phyloP scores from a whole-genome alignment of 2,797 vertebrate genomes.

The Coluber constrictor region DNA sequence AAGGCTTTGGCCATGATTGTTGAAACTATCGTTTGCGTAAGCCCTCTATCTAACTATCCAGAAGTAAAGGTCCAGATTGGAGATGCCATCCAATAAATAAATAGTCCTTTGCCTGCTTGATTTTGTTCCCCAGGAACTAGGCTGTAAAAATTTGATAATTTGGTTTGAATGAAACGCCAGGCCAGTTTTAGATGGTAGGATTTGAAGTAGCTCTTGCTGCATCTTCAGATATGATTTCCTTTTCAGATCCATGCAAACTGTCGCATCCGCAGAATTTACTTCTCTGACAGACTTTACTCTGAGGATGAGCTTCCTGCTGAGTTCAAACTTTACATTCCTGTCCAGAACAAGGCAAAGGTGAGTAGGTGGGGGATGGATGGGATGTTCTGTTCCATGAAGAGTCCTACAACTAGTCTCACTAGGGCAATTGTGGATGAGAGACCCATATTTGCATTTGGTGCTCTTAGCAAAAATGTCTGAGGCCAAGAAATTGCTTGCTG shows the following conservation, averaged over 20 bases:
- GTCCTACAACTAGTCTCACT: not conserved
- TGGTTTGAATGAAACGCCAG: not conserved
- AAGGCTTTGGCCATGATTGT: not conserved
- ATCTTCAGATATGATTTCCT: slow-evolving; percentile 2
- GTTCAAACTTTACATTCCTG: slow-evolving; percentile 94
- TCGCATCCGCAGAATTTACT: slow-evolving; percentile 94
- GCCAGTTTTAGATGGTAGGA: not conserved
- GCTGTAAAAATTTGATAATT: not conserved
- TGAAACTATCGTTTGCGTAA: not conserved
- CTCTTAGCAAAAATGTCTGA: not conserved
- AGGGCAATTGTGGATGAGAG: not conserved
- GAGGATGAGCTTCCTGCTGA: slow-evolving; percentile 97
- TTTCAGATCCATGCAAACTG: slow-evolving; percentile 95
- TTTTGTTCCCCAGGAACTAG: not conserved
- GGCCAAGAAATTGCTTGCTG: not conserved
- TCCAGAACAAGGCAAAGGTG: slow-evolving; percentile 96
- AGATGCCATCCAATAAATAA: not conserved
- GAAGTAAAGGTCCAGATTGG: not conserved
- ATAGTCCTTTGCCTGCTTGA: not conserved
- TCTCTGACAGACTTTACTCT: slow-evolving; percentile 94
- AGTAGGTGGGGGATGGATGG: slow-evolving; percentile 30
- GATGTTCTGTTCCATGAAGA: not conserved
- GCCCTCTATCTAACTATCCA: not conserved
- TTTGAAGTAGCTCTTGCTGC: not conserved
- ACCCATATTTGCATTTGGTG: not conserved